These are phyloP conservation scores for Zaprionus kolodkinae DNA, from an alignment of 1,140 invertebrate species.

Conservation along the genomic window DNA sequence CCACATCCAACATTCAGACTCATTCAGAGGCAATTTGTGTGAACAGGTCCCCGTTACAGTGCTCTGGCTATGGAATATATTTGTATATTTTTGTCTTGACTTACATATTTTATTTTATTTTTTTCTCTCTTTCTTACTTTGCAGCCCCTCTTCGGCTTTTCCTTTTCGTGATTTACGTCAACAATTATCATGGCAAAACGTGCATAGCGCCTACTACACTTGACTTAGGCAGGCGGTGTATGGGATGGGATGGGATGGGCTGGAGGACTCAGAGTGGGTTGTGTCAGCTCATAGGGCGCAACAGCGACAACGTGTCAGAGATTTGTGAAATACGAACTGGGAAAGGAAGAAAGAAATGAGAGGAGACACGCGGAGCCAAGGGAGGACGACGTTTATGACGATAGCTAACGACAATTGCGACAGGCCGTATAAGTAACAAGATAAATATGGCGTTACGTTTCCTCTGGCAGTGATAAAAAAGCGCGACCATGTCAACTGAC, in stretches of 20 bases:
- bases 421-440: slow-evolving; percentile 53
- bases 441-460: slow-evolving; percentile 66
- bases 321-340: slow-evolving; percentile 22
- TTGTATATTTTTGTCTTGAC: slow-evolving; percentile 15
- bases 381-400: slow-evolving; percentile 43
- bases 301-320: slow-evolving; percentile 19
- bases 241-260: too few relatives aligned
- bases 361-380: neutral
- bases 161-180: slow-evolving; percentile 68
- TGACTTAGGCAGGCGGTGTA: slow-evolving; percentile 34
- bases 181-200: slow-evolving; percentile 66
- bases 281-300: neutral
- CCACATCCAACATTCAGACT: slow-evolving; percentile 41
- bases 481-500: slow-evolving; percentile 68
- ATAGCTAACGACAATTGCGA: slow-evolving; percentile 25
- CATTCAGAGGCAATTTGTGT: slow-evolving; percentile 40
- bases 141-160: neutral
- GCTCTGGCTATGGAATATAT: slow-evolving; percentile 10
- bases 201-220: slow-evolving; percentile 37
- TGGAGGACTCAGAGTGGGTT: neutral
- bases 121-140: neutral
- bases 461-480: slow-evolving; percentile 69
- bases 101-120: slow-evolving; percentile 20
- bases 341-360: neutral
- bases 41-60: slow-evolving; percentile 46